Base-by-base conservation (phyloP, 2,888 invertebrate species). In the Oligia fasciuncula region DNA sequence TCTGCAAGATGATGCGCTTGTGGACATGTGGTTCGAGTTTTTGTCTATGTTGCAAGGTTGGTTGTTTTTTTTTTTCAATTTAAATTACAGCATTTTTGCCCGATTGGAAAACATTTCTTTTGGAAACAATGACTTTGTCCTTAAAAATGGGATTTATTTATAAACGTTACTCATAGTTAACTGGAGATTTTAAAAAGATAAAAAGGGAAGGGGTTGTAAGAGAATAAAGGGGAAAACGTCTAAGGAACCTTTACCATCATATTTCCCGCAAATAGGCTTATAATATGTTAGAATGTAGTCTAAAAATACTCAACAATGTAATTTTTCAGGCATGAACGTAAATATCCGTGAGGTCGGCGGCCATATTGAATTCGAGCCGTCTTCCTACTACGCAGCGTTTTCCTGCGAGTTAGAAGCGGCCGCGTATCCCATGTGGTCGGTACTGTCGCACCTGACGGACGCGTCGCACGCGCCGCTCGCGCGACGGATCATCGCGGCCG, bases 381-480 rank as follows among this genome's bases (percentile, higher is more conserved):
- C 99, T 87, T 99, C 99, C 29, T 99, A 99, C 96, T 99, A 99
- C 96, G 99, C 99, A 70, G 99, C 99, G 54, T 99, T 99, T 97
- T 99, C 99, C 83, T 99, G 99, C 88, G 99, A 99, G 97, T 96
- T 99, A 88, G 99, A 99, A 96, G 99, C 99, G 46, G 99, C 99
- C 91, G 99, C 99, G 23, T 99, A 99, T 96, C 99, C 99, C 2
- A 99, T 99, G 99, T 99, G 99, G 99, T 99, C 99, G 23, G 97
- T 99, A 79, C 98, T 99, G 76, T 98, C 98, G 68, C 99, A 99
- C 96, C 97, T 99, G 60, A 97, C 98, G 82, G 98, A 98, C 91
- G 97, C 97, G 14, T 97, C 97, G 86, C 98, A 98, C 91, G 98
- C 98, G 43, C 97, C 97, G 86, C 97, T 98, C 65, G 98, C 98